These are phyloP conservation scores for Magallana gigas DNA, from an alignment of 1,140 invertebrate genomes.

Conservation along the genomic window DNA sequence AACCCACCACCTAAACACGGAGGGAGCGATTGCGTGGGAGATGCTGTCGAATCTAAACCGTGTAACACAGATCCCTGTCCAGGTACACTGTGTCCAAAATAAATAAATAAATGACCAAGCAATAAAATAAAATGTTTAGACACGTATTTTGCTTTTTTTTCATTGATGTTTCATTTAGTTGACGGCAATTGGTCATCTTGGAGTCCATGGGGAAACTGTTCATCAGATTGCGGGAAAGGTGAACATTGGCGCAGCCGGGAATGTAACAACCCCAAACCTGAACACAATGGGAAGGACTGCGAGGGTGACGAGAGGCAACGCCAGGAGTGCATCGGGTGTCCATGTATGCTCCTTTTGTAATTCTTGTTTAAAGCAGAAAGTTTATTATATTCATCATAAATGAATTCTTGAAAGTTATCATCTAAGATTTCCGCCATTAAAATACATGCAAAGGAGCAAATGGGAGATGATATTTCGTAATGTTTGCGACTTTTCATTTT, in stretches of 20 bases:
- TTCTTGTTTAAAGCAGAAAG: too few relatives aligned
- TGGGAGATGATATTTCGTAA: too few relatives aligned
- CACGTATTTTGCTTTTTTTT: background rate
- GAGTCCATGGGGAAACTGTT: background rate
- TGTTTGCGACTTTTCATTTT: too few relatives aligned
- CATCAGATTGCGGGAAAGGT: background rate
- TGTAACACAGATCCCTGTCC: slow-evolving; percentile 4
- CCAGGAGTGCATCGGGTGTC: background rate
- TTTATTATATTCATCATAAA: too few relatives aligned
- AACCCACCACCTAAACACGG: background rate
- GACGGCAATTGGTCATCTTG: background rate
- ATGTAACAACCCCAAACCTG: background rate
- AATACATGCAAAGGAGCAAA: too few relatives aligned
- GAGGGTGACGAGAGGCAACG: background rate
- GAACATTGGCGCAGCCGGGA: background rate
- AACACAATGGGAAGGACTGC: background rate
- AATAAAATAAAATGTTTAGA: background rate
- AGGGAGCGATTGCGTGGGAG: background rate
- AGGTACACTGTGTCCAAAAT: background rate
- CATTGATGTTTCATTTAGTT: background rate
- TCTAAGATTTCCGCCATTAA: too few relatives aligned
- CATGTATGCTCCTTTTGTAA: background rate
- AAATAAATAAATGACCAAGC: background rate
- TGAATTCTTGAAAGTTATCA: too few relatives aligned
- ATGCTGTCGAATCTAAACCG: background rate